Base-by-base conservation (phyloP, 2,113 vertebrate species). In the Pedionomus torquatus region DNA sequence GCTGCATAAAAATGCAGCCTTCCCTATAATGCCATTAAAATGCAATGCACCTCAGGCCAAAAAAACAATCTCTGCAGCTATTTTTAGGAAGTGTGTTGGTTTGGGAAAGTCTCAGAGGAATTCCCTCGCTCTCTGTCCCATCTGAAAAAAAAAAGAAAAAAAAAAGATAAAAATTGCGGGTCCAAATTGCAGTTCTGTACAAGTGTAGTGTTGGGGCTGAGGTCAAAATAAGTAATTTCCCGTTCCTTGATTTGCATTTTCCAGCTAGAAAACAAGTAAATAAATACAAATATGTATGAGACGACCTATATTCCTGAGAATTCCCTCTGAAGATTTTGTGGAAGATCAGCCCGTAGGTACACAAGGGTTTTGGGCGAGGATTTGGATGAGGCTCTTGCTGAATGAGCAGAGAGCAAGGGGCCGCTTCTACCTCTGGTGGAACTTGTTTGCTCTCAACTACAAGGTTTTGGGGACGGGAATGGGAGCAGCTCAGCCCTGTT, bases 101-200 rank as follows among this genome's bases (percentile, higher is more conserved):
- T 69, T 93, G 68, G 85, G 91, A 77, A 83, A 49, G 43, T 77
- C 91, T 76, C 68, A 17, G 72, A 83, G 57, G 85, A 91, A 93
- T 91, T 83, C 72, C 57, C 72, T 83, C 25, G 46, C 66, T 86
- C 70, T 75, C 51, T 83, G 61, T 83, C 52, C 72, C 57, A 49
- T 52, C 44, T 44, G 3, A n/a, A 54, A 30, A 57, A 35, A 23
- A 21, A 54, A 61, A 30, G 30, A 54, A 30, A 57, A 35, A 23
- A 21, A 54, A 61, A 30, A 15, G 57, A 21, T 26, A 46, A 19
- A n/a, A 69, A 18, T 4, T 37, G 15, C 1, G 8, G 43, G 43
- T 76, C 63, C 78, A 20, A 25, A 68, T 93, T 76, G 57, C 77
- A 23, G 31, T 58, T 83, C 31, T 54, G 46, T 35, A 31, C 46